Percentiles rank a stretch among this genome's conserved stretches.
Conservation (phyloP, 2,888 invertebrate species). For the Octodonta nipae region DNA sequence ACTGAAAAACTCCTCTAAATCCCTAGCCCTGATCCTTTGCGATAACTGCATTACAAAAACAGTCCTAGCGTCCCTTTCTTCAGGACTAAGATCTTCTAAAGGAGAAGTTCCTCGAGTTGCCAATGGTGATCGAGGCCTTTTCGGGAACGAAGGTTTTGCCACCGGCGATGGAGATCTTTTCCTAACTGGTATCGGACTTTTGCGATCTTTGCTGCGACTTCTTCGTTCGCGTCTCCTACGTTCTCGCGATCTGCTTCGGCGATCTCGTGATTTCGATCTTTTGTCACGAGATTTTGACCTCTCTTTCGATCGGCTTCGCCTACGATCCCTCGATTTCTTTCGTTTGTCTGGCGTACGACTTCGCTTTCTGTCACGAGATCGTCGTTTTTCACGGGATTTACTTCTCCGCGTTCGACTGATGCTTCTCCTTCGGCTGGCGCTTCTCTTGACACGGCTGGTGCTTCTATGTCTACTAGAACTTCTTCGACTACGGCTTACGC, state of each 20-base stretch:
- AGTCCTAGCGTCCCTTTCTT: slow-evolving; percentile 95
- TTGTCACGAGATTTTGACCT: slow-evolving; percentile 17
- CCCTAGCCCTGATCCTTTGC: slow-evolving; percentile 82
- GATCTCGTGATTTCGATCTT: slow-evolving; percentile 27
- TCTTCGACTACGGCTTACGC: slow-evolving; percentile 13
- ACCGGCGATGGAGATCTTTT: slow-evolving; percentile 18
- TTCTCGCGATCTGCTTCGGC: slow-evolving; percentile 24
- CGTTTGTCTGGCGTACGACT: slow-evolving; percentile 8
- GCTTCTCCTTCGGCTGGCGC: slow-evolving; percentile 19
- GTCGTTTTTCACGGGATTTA: slow-evolving; percentile 13
- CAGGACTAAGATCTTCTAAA: slow-evolving; percentile 70
- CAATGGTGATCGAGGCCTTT: slow-evolving; percentile 16
- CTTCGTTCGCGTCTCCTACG: slow-evolving; percentile 15
- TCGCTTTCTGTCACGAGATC: slow-evolving; percentile 34
- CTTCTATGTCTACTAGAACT: slow-evolving; percentile 32
- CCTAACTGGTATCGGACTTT: slow-evolving; percentile 13
- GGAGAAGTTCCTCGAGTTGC: slow-evolving; percentile 46
- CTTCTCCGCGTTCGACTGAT: slow-evolving; percentile 2
- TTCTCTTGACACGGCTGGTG: slow-evolving; percentile 15
- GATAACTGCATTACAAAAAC: slow-evolving; percentile 98
- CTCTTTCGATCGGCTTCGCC: slow-evolving; percentile 22
- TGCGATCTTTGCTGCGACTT: slow-evolving; percentile 17
- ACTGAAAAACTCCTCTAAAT: slow-evolving; percentile 96
- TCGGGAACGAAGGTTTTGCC: slow-evolving; percentile 11
- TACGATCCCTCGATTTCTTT: slow-evolving; percentile 20